Evolutionary conservation across 1,140 invertebrate genomes (phyloP), one percentile per base, ranked within the genome.

Genomic region (Holcopasites calliopsidis): DNA sequence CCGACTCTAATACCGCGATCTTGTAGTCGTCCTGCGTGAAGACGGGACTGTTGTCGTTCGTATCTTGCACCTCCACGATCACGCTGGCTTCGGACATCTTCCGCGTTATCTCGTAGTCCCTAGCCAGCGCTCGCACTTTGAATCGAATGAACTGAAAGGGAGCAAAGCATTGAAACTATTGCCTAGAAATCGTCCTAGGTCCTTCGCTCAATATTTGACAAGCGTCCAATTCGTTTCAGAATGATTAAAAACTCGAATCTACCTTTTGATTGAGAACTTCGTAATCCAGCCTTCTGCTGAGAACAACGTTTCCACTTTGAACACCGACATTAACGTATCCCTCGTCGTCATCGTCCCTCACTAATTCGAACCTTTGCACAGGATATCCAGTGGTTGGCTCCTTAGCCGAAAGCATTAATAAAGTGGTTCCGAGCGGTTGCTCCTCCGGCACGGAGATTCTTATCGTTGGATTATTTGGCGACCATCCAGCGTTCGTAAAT

Each of bases 31-130:
- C 92, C 80, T 95, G 93, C 61, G 93, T 93, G 87, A 97, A 97
- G 55, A 92, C 90, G 0, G 96, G 96, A 80, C 93, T 93, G 86
- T 97, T 96, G 84, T 97, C 96, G 84, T 97, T 97, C 0, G 95
- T 93, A 86, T 97, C 96, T 76, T 93, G 89, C 35, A 96, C 92
- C 72, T 94, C 93, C 16, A 97, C 93, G 8, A 94, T 93, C 4
- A 97, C 92, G 74, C 94, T 95, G 0, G 95, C 95, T 74, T 93
- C 93, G 69, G 94, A 94, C 83, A 94, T 92, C 62, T 93, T 94
- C 35, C 92, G 92, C 3, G 92, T 93, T 42, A 94, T 92, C 61
- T 94, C 93, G 3, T 94, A 94, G 85, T 96, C 95, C 60, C 93
- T 94, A 38, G 94, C 94, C 3, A 94, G 92, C 1, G 96, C 96